phyloP scores from a whole-genome alignment of 2,797 vertebrate genomes.

The Morelia viridis region DNA sequence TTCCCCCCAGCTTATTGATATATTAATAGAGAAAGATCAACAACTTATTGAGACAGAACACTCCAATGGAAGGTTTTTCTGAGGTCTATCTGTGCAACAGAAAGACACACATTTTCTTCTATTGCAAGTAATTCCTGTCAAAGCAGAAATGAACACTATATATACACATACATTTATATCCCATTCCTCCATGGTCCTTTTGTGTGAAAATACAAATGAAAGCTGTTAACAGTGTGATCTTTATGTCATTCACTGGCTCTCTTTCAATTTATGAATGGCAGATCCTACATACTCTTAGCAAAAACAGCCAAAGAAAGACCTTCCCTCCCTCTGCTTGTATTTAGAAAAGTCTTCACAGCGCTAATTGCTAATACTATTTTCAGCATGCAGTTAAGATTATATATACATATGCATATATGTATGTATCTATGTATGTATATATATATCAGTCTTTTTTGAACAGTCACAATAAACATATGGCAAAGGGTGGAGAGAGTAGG shows the following conservation, averaged over 20 bases:
- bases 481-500: conserved; percentile 30
- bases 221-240: conserved; percentile 8
- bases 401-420: too few species aligned
- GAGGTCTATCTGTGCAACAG: neutral
- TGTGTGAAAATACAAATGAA: conserved; percentile 8
- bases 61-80: neutral
- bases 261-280: conserved; percentile 37
- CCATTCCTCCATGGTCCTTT: neutral
- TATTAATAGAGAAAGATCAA: neutral
- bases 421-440: neutral
- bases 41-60: neutral
- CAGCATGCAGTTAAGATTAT: conserved; percentile 15
- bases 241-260: conserved; percentile 26
- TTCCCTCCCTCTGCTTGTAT: neutral
- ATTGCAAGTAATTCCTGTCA: neutral
- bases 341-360: conserved; percentile 23
- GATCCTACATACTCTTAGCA: conserved; percentile 28
- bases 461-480: conserved; percentile 41
- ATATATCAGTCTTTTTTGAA: conserved; percentile 17
- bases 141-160: neutral
- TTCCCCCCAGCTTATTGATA: neutral
- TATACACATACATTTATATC: neutral
- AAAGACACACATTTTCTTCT: neutral
- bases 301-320: conserved; percentile 13
- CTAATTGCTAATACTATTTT: conserved; percentile 36